Evolutionary conservation across 2,113 vertebrate species (phyloP).

Genomic region (Pelobates fuscus): DNA sequence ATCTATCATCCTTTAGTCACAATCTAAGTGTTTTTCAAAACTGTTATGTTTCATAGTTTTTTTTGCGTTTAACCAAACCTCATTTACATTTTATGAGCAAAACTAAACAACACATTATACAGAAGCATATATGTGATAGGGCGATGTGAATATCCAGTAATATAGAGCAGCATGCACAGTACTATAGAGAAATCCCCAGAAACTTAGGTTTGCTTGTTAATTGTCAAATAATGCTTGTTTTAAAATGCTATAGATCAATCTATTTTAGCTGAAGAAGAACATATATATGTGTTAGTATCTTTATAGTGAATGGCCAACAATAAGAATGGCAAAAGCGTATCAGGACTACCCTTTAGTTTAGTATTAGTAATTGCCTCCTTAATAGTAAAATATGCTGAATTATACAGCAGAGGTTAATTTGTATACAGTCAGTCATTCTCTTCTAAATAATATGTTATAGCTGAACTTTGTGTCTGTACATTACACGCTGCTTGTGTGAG

Average conservation of each 20-base stretch:
- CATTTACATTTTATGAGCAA: neutral
- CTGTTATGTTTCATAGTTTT: neutral
- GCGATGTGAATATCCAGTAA: neutral
- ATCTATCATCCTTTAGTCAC: neutral
- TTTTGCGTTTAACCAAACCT: neutral
- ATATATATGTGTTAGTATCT: too few species aligned
- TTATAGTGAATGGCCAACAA: too few species aligned
- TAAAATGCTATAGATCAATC: too few species aligned
- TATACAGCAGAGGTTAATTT: neutral
- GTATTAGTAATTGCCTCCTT: neutral
- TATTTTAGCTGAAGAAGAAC: too few species aligned
- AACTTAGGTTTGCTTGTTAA: neutral
- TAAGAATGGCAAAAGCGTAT: too few species aligned
- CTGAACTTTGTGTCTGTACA: slow-evolving; percentile 56
- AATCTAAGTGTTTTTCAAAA: neutral
- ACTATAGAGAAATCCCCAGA: neutral
- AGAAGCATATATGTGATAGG: neutral
- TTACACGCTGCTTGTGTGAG: slow-evolving; percentile 47
- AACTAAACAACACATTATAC: neutral
- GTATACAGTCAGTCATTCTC: neutral
- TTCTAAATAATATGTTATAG: neutral
- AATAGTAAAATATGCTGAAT: neutral
- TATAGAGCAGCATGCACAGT: neutral
- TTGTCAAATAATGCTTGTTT: neutral
- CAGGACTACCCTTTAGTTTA: too few species aligned